phyloP scores from a whole-genome alignment of 2,797 vertebrate genomes.

The Aldrovandia affinis region DNA sequence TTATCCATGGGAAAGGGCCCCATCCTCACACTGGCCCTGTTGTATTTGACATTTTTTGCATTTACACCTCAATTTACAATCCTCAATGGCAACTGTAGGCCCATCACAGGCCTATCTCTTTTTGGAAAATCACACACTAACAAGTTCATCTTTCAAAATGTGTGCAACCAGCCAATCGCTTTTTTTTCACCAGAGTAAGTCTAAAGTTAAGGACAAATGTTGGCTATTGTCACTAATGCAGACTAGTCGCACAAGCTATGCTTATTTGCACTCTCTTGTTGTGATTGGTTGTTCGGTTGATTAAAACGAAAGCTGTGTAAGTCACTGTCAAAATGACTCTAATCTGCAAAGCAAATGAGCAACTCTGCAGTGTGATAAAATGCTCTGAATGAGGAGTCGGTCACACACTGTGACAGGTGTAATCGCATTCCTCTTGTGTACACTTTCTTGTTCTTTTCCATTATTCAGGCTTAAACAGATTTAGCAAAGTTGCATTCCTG shows the following conservation, averaged over 20 bases:
- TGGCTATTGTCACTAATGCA: too few species aligned
- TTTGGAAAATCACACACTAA: neutral
- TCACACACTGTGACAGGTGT: neutral
- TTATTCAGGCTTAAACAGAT: neutral
- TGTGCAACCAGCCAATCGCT: neutral
- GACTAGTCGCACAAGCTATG: neutral
- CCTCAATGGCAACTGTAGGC: neutral
- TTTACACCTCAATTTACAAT: too few species aligned
- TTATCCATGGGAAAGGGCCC: too few species aligned
- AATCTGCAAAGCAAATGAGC: neutral
- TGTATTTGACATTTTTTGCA: too few species aligned
- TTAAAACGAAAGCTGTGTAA: neutral
- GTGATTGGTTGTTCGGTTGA: neutral
- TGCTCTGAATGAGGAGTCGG: neutral
- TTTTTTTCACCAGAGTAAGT: neutral
- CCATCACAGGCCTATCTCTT: neutral
- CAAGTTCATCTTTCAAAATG: neutral
- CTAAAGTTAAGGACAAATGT: neutral
- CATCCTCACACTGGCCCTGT: too few species aligned
- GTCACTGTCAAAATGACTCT: neutral
- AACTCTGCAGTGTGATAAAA: neutral
- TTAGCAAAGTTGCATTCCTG: neutral
- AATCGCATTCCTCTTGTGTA: neutral
- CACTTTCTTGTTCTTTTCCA: neutral
- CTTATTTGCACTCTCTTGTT: neutral